Evolutionary conservation across 1,140 invertebrate species (phyloP), one percentile per base, ranked within the genome.

Genomic region (Sinonovacula constricta): DNA sequence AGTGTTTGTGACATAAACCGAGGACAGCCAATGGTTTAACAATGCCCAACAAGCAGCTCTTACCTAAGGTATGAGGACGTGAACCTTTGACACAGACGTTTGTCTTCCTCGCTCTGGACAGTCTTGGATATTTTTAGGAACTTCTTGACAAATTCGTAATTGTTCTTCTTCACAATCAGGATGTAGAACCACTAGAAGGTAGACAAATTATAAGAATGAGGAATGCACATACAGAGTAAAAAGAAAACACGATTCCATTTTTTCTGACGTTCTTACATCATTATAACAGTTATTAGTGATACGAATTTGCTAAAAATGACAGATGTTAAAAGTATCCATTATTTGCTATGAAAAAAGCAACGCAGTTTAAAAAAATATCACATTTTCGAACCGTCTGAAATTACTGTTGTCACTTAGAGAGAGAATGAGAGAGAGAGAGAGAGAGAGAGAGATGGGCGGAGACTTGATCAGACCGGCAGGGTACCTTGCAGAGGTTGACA

Each of bases 31-130:
- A n/a, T n/a, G n/a, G n/a, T n/a, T n/a, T n/a, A n/a, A n/a, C n/a
- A n/a, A n/a, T n/a, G n/a, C n/a, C n/a, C n/a, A n/a, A n/a, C n/a
- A n/a, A n/a, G n/a, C n/a, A n/a, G n/a, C n/a, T 45, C 24, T 56
- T 45, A 76, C 72, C 88, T 71, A 10, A 91, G 80, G 76, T 91
- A 90, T 14, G 85, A 60, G 24, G 86, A 80, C 3, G 86, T 83
- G 67, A 90, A 90, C 71, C 84, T 83, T 0, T 63, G 69, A 60
- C 85, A 87, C 51, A 88, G 65, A 49, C 85, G 86, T 69, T 88
- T 89, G 81, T 89, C 88, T 49, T 80, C 75, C n/a, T 63, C 77
- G 2, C 80, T 81, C 26, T 85, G 75, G 33, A 83, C 77, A 39
- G 79, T 77, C 70, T 81, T 83, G 65, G 66, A 79, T 65, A 81